phyloP scores from a whole-genome alignment of 2,888 invertebrate genomes.

The Pseudoips prasinana region DNA sequence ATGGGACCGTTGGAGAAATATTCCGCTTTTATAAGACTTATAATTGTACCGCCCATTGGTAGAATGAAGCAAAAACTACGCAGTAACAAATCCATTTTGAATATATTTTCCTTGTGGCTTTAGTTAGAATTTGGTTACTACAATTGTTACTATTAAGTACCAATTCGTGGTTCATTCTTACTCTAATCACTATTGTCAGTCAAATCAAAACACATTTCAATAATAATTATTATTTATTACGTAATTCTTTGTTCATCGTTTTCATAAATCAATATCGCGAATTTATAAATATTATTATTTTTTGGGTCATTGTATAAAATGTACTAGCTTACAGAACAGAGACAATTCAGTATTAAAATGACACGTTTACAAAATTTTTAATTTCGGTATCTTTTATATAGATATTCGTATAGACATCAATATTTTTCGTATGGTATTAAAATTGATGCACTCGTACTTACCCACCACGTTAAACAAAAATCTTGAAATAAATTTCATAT shows the following conservation, averaged over 20 bases:
- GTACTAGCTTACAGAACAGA: no score
- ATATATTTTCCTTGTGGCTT: no score
- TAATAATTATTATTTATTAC: conserved; percentile 61
- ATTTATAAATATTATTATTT: conserved; percentile 29
- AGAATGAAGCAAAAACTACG: no score
- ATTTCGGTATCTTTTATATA: conserved; percentile 28
- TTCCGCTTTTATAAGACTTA: conserved; percentile 37
- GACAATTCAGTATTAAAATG: conserved; percentile 32
- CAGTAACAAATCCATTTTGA: no score
- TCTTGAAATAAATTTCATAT: no score
- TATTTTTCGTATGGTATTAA: conserved; percentile 21
- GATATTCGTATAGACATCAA: conserved; percentile 25
- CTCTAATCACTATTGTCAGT: conserved; percentile 9
- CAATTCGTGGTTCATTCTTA: no score
- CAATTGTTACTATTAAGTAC: no score
- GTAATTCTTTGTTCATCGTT: conserved; percentile 63
- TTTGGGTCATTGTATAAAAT: conserved; percentile 31
- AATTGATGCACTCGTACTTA: no score
- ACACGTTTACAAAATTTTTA: conserved; percentile 34
- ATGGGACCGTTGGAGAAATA: conserved; percentile 57
- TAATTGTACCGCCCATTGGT: no score
- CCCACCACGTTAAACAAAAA: no score
- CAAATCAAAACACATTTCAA: conserved; percentile 25
- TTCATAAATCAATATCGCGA: conserved; percentile 39
- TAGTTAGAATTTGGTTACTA: no score